Evolutionary conservation across 2,888 invertebrate genomes (phyloP).

Genomic region (Scaptomyza cyrtandrae): DNA sequence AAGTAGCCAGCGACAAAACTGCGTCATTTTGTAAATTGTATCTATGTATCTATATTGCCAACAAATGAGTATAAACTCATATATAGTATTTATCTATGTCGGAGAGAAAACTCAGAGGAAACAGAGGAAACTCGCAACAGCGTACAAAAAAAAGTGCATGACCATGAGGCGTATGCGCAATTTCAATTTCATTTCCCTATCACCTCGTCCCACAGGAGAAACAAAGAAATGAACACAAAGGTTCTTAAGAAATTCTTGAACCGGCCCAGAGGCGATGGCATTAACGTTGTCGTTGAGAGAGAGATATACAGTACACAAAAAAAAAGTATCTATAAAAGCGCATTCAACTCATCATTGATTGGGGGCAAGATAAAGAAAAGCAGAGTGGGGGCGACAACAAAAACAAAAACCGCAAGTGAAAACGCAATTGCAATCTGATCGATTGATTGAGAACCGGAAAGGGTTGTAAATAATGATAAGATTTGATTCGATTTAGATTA

Average conservation of each 20-base stretch:
- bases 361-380: slow-evolving; percentile 14
- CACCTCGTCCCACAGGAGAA: background rate
- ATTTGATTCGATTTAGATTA: background rate
- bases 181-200: slow-evolving; percentile 49
- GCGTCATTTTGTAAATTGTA: slow-evolving; percentile 63
- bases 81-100: background rate
- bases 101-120: slow-evolving; percentile 24
- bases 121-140: slow-evolving; percentile 35
- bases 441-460: background rate
- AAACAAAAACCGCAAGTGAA: background rate
- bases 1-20: slow-evolving; percentile 50
- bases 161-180: slow-evolving; percentile 52
- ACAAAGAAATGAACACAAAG: slow-evolving; percentile 43
- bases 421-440: background rate
- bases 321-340: slow-evolving; percentile 41
- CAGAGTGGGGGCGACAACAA: background rate
- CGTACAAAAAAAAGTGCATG: slow-evolving; percentile 57
- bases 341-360: slow-evolving; percentile 53
- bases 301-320: background rate
- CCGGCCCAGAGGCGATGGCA: slow-evolving; percentile 41
- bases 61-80: slow-evolving; percentile 12
- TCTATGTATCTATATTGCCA: slow-evolving; percentile 39
- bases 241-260: slow-evolving; percentile 56
- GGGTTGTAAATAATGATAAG: background rate
- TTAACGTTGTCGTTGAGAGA: slow-evolving; percentile 31